Evolutionary conservation across 2,888 invertebrate species (phyloP).

Genomic region (Sinodicranocentrus sp.): DNA sequence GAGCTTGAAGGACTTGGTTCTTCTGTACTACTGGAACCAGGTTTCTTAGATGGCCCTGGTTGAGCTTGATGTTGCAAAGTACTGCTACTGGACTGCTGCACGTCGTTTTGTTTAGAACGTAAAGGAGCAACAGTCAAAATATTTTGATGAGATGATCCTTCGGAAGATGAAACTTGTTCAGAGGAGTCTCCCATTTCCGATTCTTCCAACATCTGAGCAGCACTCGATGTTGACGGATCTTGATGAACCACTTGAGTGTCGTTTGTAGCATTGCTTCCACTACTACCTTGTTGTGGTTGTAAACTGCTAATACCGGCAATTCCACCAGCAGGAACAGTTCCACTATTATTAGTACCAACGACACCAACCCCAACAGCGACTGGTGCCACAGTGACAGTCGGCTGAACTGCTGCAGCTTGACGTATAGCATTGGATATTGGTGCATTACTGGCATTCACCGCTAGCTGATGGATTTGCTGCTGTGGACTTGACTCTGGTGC

Average conservation of each 20-base stretch:
- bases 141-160: slow-evolving; percentile 73
- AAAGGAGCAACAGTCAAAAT: slow-evolving; percentile 73
- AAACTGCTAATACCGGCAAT: slow-evolving; percentile 27
- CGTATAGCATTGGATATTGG: slow-evolving; percentile 45
- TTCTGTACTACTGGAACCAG: slow-evolving; percentile 77
- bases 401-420: slow-evolving; percentile 61
- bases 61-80: slow-evolving; percentile 47
- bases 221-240: slow-evolving; percentile 73
- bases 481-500: slow-evolving; percentile 64
- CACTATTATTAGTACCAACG: slow-evolving; percentile 41
- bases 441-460: slow-evolving; percentile 26
- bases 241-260: slow-evolving; percentile 52
- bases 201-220: slow-evolving; percentile 68
- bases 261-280: slow-evolving; percentile 21
- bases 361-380: slow-evolving; percentile 50
- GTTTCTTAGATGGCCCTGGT: slow-evolving; percentile 77
- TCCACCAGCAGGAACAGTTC: slow-evolving; percentile 26
- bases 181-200: slow-evolving; percentile 76
- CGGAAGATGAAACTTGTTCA: slow-evolving; percentile 75
- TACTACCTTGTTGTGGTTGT: slow-evolving; percentile 26
- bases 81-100: slow-evolving; percentile 67
- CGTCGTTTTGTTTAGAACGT: slow-evolving; percentile 68
- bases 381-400: slow-evolving; percentile 69
- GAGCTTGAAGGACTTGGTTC: slow-evolving; percentile 83
- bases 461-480: slow-evolving; percentile 64